Evolutionary conservation across 2,113 vertebrate species (phyloP), one percentile per base, ranked within the genome.

Genomic region (Neoarius graeffei): DNA sequence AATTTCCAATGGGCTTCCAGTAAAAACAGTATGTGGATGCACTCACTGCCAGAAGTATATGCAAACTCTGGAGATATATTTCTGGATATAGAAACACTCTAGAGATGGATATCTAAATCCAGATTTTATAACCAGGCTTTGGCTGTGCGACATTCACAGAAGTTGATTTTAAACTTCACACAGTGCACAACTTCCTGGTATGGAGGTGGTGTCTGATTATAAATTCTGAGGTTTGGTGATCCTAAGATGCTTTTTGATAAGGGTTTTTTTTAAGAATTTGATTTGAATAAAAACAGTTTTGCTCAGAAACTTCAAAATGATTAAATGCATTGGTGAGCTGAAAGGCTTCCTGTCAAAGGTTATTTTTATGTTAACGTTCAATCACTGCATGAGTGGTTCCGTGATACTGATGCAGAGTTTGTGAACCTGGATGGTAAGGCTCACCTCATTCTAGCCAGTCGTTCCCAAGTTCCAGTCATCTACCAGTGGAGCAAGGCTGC

Each of bases 351-450:
- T 42, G 35, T 42, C 35, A 42, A 42, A 42, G 35, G 35, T 42
- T 42, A 42, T 42, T 42, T 42, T 42, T 42, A 42, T 42, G 35
- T 42, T 42, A 42, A 42, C 2, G 3, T 42, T 92, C 98, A 99
- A 92, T 98, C 97, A 1, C 93, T 99, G 89, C 98, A 99, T 0
- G 97, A 99, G 92, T 99, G 98, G 98, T 99, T 98, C 93, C 95
- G 98, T 13, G 98, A 99, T 95, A 99, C 98, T 0, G 98, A 99
- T 23, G 97, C 97, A 0, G 98, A 99, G 93, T 99, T 97, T 88
- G 94, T 99, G 0, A 93, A 98, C 86, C 94, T 99, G 87, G 98
- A 99, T 0, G 98, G 97, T 15, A 99, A 99, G 77, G 95, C 98
- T 0, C 95, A 98, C 89, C 95, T 99, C 83, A 97, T 99, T 87